Evolutionary conservation across 2,113 vertebrate species (phyloP).

Genomic region (Patagioenas fasciata): DNA sequence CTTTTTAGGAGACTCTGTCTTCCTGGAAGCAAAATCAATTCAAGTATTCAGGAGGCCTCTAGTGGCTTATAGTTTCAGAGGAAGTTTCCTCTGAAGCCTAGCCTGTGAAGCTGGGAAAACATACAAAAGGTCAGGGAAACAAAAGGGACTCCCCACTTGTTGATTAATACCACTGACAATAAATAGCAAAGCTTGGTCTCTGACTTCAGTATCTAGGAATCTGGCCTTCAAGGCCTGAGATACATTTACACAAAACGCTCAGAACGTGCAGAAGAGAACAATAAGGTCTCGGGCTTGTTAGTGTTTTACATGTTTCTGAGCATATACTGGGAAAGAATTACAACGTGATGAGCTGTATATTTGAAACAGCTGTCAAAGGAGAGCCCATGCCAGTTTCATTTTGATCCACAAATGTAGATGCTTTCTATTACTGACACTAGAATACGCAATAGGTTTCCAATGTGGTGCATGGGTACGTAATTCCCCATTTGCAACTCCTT

Average conservation of each 20-base stretch:
- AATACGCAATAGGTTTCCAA: slow-evolving; percentile 52
- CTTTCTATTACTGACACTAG: slow-evolving; percentile 60
- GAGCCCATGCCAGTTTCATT: slow-evolving; percentile 53
- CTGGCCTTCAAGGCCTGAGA: slow-evolving; percentile 2
- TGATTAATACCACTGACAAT: slow-evolving; percentile 29
- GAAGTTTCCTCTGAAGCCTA: slow-evolving; percentile 65
- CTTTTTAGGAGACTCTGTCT: slow-evolving; percentile 69
- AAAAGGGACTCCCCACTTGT: slow-evolving; percentile 19
- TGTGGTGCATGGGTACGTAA: slow-evolving; percentile 6
- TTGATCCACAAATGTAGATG: slow-evolving; percentile 47
- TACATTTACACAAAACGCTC: slow-evolving; percentile 22
- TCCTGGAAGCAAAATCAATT: slow-evolving; percentile 74
- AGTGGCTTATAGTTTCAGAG: slow-evolving; percentile 67
- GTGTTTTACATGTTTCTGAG: slow-evolving; percentile 48
- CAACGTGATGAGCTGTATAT: slow-evolving; percentile 48
- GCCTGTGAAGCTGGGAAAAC: background rate
- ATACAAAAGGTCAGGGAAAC: background rate
- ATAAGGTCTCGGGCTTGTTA: slow-evolving; percentile 20
- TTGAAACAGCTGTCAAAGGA: slow-evolving; percentile 60
- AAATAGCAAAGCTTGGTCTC: slow-evolving; percentile 18
- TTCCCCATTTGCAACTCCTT: slow-evolving; percentile 44
- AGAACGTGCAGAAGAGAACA: slow-evolving; percentile 39
- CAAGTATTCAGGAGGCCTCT: slow-evolving; percentile 73
- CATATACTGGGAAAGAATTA: slow-evolving; percentile 54
- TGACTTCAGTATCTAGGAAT: slow-evolving; percentile 55